phyloP scores from a whole-genome alignment of 1,140 invertebrate genomes.

The Drosophila trapezifrons region DNA sequence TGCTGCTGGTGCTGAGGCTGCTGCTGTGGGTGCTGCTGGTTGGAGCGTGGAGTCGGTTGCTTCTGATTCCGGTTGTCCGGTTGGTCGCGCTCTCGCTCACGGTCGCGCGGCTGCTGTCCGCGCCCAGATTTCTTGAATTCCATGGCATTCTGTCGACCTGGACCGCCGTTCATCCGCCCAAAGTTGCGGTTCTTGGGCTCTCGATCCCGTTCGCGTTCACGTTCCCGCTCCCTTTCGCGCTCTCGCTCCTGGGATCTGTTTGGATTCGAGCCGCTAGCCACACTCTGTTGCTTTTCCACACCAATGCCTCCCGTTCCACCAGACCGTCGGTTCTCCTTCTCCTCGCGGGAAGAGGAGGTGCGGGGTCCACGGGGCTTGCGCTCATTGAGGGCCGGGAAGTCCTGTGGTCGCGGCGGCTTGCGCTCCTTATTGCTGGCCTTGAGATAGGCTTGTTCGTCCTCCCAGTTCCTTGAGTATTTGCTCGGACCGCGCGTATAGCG shows the following conservation, averaged over 20 bases:
- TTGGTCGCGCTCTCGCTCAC: conserved; percentile 55
- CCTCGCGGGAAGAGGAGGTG: conserved; percentile 59
- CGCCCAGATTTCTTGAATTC: conserved; percentile 68
- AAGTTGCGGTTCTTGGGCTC: conserved; percentile 61
- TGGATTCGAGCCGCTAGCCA: conserved; percentile 15
- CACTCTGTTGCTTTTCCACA: conserved; percentile 33
- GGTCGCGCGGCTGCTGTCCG: conserved; percentile 31
- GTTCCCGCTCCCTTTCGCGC: conserved; percentile 42
- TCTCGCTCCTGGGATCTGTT: conserved; percentile 48
- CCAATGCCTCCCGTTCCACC: neutral
- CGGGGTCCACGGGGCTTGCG: conserved; percentile 48
- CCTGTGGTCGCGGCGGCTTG: conserved; percentile 78
- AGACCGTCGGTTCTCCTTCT: conserved; percentile 79
- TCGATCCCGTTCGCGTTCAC: conserved; percentile 40
- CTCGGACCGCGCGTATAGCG: conserved; percentile 95
- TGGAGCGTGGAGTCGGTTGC: conserved; percentile 37
- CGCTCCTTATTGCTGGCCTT: conserved; percentile 79
- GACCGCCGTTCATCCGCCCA: conserved; percentile 53
- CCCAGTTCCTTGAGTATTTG: conserved; percentile 96
- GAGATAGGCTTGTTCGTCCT: conserved; percentile 94
- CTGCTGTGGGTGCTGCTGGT: conserved; percentile 40
- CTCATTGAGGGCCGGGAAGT: conserved; percentile 84
- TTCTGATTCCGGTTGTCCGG: conserved; percentile 45
- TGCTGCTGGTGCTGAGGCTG: conserved; percentile 60
- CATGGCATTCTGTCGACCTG: conserved; percentile 61